Percentiles rank a stretch among this genome's conserved stretches.
phyloP scores from a whole-genome alignment of 2,888 invertebrate genomes.

The Drosophila monieri region DNA sequence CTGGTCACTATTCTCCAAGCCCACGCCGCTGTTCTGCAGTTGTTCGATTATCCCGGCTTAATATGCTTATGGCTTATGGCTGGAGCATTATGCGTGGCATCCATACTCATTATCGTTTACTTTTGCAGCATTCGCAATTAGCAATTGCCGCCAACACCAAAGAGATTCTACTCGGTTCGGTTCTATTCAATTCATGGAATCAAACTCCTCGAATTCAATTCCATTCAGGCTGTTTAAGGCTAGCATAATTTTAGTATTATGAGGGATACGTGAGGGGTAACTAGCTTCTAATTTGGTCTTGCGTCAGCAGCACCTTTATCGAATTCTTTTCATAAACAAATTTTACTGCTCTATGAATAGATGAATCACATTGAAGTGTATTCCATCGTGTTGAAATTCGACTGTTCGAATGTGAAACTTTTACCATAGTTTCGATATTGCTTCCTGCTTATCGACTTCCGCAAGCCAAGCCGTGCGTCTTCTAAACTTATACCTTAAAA shows the following conservation, averaged over 20 bases:
- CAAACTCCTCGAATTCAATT: conserved; percentile 16
- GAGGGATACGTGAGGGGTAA: conserved; percentile 56
- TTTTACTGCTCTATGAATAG: conserved; percentile 22
- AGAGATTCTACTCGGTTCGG: conserved; percentile 14
- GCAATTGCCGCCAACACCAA: conserved; percentile 31
- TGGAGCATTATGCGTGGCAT: conserved; percentile 69
- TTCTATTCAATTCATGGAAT: conserved; percentile 18
- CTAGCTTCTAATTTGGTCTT: conserved; percentile 15
- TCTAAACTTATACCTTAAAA: too few relatives aligned
- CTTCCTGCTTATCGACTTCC: conserved; percentile 46
- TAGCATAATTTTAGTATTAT: conserved; percentile 68
- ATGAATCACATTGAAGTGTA: conserved; percentile 34
- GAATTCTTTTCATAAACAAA: conserved; percentile 37
- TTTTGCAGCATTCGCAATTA: conserved; percentile 49
- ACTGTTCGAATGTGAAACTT: conserved; percentile 14
- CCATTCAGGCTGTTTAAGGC: conserved; percentile 50
- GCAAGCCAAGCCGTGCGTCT: conserved; percentile 18
- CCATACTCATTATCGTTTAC: conserved; percentile 59
- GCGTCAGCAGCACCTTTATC: conserved; percentile 57
- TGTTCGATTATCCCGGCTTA: conserved; percentile 10
- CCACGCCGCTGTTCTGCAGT: not conserved
- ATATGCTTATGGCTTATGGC: conserved; percentile 36
- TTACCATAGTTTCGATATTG: conserved; percentile 43
- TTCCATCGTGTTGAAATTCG: conserved; percentile 28
- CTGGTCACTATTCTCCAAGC: conserved; percentile 41